Evolutionary conservation across 2,113 vertebrate genomes (phyloP).

Genomic region (Stigmatopora argus): DNA sequence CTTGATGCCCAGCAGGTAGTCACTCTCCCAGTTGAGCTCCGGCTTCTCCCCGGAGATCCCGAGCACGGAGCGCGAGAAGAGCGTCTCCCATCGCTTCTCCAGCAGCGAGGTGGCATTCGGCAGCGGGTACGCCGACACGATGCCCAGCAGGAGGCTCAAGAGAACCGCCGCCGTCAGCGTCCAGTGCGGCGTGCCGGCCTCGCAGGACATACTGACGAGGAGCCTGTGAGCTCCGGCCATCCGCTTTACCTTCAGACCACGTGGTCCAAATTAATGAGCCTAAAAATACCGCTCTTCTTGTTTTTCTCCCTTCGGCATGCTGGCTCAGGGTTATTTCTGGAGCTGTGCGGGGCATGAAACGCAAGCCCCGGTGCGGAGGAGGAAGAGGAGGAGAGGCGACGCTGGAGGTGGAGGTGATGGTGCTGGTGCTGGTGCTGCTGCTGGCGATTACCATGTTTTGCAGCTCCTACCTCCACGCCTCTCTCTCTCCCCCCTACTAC

Average conservation of each 20-base stretch:
- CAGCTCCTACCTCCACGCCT: slow-evolving; percentile 55
- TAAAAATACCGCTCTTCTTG: slow-evolving; percentile 98
- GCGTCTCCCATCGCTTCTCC: slow-evolving; percentile 82
- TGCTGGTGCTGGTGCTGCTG: slow-evolving; percentile 64
- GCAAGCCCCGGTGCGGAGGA: slow-evolving; percentile 74
- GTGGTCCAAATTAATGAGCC: slow-evolving; percentile 95
- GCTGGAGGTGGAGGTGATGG: slow-evolving; percentile 65
- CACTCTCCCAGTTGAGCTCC: slow-evolving; percentile 85
- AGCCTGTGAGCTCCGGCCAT: slow-evolving; percentile 85
- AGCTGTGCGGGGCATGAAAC: slow-evolving; percentile 84
- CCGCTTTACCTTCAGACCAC: slow-evolving; percentile 90
- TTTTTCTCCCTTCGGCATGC: slow-evolving; percentile 93
- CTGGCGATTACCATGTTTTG: slow-evolving; percentile 82
- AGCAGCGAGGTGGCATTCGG: slow-evolving; percentile 75
- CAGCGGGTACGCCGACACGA: slow-evolving; percentile 73
- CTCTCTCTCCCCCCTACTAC: slow-evolving; percentile 37
- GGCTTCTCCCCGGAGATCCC: slow-evolving; percentile 84
- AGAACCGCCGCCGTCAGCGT: slow-evolving; percentile 79
- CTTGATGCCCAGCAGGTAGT: slow-evolving; percentile 96
- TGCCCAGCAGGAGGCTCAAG: slow-evolving; percentile 78
- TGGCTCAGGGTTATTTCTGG: slow-evolving; percentile 92
- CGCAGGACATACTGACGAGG: slow-evolving; percentile 91
- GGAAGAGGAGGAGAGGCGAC: slow-evolving; percentile 69
- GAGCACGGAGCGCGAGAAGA: slow-evolving; percentile 82
- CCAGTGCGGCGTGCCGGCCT: slow-evolving; percentile 77